A percentile compares a stretch with the other conserved stretches of the same genome.
These are phyloP conservation scores for Andrena flavipes DNA, from an alignment of 2,888 invertebrate genomes.

Conservation along the genomic window DNA sequence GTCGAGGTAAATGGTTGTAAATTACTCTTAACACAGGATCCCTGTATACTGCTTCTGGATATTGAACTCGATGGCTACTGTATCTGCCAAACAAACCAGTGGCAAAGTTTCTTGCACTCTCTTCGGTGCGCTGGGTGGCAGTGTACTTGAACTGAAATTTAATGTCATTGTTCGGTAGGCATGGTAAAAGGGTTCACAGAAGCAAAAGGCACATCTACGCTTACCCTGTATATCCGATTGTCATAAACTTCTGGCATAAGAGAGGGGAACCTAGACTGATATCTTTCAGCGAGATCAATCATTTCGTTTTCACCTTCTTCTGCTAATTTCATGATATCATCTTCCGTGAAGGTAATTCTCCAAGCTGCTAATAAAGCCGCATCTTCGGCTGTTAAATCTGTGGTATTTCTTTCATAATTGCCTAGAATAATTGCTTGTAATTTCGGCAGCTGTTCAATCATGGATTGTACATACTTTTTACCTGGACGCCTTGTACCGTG, in stretches of 20 bases:
- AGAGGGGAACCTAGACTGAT: slow-evolving; percentile 89
- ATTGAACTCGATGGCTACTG: slow-evolving; percentile 87
- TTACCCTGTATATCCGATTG: slow-evolving; percentile 87
- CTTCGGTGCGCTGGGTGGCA: slow-evolving; percentile 90
- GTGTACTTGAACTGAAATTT: slow-evolving; percentile 90
- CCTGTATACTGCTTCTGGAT: slow-evolving; percentile 88
- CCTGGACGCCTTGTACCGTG: slow-evolving; percentile 93
- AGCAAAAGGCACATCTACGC: not conserved
- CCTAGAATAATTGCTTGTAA: slow-evolving; percentile 87
- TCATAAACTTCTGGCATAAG: slow-evolving; percentile 88
- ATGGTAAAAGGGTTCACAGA: not conserved
- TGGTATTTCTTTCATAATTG: slow-evolving; percentile 85
- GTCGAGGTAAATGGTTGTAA: not conserved
- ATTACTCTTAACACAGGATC: slow-evolving; percentile 90
- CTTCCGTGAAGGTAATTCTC: slow-evolving; percentile 85
- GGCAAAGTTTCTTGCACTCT: slow-evolving; percentile 91
- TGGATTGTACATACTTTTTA: slow-evolving; percentile 86
- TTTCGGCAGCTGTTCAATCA: slow-evolving; percentile 86
- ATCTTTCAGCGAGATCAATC: slow-evolving; percentile 90
- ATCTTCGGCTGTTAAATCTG: slow-evolving; percentile 84
- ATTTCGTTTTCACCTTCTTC: slow-evolving; percentile 92
- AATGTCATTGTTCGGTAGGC: not conserved
- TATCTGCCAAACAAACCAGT: slow-evolving; percentile 91
- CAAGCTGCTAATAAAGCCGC: slow-evolving; percentile 87
- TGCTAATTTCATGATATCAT: slow-evolving; percentile 88